These are phyloP conservation scores for Varroa destructor DNA, from an alignment of 1,140 invertebrate genomes.

Conservation along the genomic window DNA sequence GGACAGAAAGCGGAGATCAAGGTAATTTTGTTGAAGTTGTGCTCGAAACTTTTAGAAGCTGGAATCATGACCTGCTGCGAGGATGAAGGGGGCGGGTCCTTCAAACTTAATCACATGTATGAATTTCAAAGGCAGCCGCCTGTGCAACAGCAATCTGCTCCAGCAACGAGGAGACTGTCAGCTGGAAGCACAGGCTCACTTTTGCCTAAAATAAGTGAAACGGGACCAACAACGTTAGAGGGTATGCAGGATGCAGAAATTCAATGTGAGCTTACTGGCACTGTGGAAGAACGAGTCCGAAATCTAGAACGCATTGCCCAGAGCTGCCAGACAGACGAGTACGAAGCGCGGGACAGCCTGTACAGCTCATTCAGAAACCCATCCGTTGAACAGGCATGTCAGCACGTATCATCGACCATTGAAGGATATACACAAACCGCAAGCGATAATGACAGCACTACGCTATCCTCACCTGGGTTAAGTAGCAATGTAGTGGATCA, in stretches of 20 bases:
- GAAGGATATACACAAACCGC: background rate
- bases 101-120: constrained; percentile 9
- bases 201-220: constrained; percentile 19
- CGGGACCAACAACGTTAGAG: background rate
- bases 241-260: background rate
- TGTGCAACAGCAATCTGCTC: background rate
- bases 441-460: background rate
- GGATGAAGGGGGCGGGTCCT: background rate
- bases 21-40: constrained; percentile 3
- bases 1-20: background rate
- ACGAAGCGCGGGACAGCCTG: background rate
- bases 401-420: background rate
- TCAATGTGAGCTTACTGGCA: background rate
- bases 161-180: background rate
- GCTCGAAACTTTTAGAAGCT: constrained; percentile 11
- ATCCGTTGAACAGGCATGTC: constrained; percentile 3
- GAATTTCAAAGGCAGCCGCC: background rate
- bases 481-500: too few relatives aligned
- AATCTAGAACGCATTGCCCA: background rate
- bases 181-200: constrained; percentile 2
- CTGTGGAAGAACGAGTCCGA: constrained; percentile 16
- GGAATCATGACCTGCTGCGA: constrained; percentile 2
- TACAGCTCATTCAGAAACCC: background rate
- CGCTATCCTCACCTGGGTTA: too few relatives aligned
- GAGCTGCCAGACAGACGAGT: background rate